Base-by-base conservation (phyloP, 2,888 invertebrate species). In the Dicyrtomina minuta region DNA sequence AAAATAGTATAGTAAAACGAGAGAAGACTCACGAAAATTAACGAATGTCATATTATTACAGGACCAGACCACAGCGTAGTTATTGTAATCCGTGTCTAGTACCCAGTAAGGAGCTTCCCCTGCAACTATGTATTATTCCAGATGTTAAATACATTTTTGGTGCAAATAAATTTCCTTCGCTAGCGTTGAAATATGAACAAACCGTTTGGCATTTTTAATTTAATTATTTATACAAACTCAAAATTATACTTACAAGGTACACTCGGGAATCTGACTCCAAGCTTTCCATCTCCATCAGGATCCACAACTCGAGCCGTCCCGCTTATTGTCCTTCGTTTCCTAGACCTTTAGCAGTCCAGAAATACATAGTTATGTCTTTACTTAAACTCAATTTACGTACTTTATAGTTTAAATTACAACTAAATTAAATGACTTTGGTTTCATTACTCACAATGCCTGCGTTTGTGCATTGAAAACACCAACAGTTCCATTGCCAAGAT, bases 41-140 rank as follows among this genome's bases (percentile, higher is more conserved):
- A 80, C 41, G 6, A 51, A 17, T 13, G 79, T 77, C 26, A 79
- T 80, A 74, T 87, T 84, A 1, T 79, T 80, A 77, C 89, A 89
- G 27, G 86, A 85, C 83, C 88, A 89, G 3, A 88, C 86, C 0
- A 89, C 84, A 0, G 88, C 82, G 75, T 86, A 89, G 39, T 82
- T 82, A 0, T 81, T 81, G 79, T 89, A 89, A 79, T 89, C 88
- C 0, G 89, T 88, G 33, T 84, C 85, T 15, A 89, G 78, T 0
- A 89, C 82, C 87, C 88, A 88, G 78, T 88, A 88, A 0, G 86
- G 84, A 1, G 84, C 84, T 15, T 75, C 73, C 17, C 69, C 66
- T 12, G 74, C 49, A 51, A 76, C 77, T 77, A 55, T n/a, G 41
- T 71, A 33, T 33, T 8, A n/a, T n/a, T n/a, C n/a, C n/a, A n/a